Evolutionary conservation across 2,797 vertebrate genomes (phyloP), one percentile per base, ranked within the genome.

Genomic region (Botia kubotai): DNA sequence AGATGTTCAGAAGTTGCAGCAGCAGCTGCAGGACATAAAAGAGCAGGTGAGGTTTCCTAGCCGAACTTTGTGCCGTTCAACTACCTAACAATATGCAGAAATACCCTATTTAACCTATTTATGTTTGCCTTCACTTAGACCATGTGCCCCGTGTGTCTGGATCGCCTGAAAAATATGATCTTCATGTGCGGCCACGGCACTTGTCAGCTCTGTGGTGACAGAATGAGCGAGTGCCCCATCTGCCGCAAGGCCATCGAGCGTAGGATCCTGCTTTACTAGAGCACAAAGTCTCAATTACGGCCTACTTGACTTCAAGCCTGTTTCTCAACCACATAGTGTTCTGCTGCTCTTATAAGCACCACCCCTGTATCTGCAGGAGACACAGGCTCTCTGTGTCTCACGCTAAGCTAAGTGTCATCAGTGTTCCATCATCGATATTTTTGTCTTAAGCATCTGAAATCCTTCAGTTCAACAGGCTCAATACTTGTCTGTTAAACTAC

Each of bases 91-190:
- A 16, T 66, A 5, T 21, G 26, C 26, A 10, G 26, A 5, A 26
- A 26, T 46, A 4, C 21, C 23, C 48, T 1, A 62, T 36, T 62
- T 50, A 50, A 70, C 69, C 11, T 76, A 14, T 81, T 26, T 73
- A 21, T 17, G 83, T 70, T 82, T 5, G 33, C 33, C 33, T 33
- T 52, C 75, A 75, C 91, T 4, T 92, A 99, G 98, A 99, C 98
- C 0, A 99, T 99, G 98, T 99, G 98, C 85, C 98, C 98, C 7
- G 98, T 99, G 68, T 99, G 98, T 86, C 86, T 99, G 93, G 98
- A 99, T 91, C 96, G 98, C 16, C 94, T 99, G 88, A 99, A 99
- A 96, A 99, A 99, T 84, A 99, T 99, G 98, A 99, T 99, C 92
- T 99, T 99, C 90, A 97, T 99, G 91, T 99, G 98, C 79, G 98